Percentiles rank a stretch among this genome's conserved stretches.
phyloP scores from a whole-genome alignment of 2,888 invertebrate species.

The Phortica magna region DNA sequence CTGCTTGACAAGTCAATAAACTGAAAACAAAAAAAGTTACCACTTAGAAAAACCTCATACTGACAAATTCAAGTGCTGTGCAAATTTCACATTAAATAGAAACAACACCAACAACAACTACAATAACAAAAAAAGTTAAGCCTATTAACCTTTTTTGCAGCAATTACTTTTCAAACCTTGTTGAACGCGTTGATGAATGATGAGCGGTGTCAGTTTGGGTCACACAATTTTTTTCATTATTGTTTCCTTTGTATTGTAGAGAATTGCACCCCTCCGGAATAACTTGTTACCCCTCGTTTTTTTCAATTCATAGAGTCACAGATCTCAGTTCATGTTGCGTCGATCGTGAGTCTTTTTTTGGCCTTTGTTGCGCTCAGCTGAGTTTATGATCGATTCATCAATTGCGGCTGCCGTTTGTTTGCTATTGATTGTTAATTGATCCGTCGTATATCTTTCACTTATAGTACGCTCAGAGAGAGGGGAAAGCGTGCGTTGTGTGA shows the following conservation, averaged over 20 bases:
- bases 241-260: not conserved
- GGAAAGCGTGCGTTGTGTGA: not conserved
- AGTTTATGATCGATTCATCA: slow-evolving; percentile 20
- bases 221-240: not conserved
- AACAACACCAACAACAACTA: slow-evolving; percentile 46
- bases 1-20: slow-evolving; percentile 66
- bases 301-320: slow-evolving; percentile 5
- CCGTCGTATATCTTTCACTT: not conserved
- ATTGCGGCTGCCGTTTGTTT: slow-evolving; percentile 35
- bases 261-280: slow-evolving; percentile 17
- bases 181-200: slow-evolving; percentile 28
- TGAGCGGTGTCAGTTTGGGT: slow-evolving; percentile 32
- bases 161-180: slow-evolving; percentile 30
- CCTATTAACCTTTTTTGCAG: slow-evolving; percentile 63
- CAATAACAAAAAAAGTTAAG: slow-evolving; percentile 51
- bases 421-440: slow-evolving; percentile 31
- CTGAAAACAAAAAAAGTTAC: slow-evolving; percentile 46
- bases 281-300: slow-evolving; percentile 17
- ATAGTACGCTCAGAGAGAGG: not conserved
- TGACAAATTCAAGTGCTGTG: slow-evolving; percentile 69
- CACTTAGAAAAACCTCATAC: slow-evolving; percentile 48
- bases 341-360: not conserved
- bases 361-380: not conserved
- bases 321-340: not conserved
- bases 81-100: slow-evolving; percentile 64